Evolutionary conservation across 2,113 vertebrate species (phyloP).

Genomic region (Varanus komodoensis): DNA sequence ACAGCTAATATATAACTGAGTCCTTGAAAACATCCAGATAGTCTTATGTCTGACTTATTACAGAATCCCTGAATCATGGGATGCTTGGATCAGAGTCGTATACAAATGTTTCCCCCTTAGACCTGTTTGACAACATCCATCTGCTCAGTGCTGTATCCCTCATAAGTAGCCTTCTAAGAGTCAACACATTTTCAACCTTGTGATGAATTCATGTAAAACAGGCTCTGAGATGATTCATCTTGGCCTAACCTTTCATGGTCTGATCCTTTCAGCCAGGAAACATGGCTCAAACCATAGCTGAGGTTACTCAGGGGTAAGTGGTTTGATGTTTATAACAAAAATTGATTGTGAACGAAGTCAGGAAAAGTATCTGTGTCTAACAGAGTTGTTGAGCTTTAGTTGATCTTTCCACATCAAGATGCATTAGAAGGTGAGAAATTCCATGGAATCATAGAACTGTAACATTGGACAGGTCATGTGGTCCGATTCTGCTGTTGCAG

Average conservation of each 20-base stretch:
- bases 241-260: constrained; percentile 26
- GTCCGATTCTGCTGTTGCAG: too few relatives aligned
- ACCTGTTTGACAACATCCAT: neutral
- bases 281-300: neutral
- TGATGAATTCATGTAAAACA: constrained; percentile 26
- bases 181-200: neutral
- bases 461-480: too few relatives aligned
- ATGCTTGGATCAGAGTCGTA: neutral
- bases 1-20: constrained; percentile 16
- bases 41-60: neutral
- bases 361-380: too few relatives aligned
- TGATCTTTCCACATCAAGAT: too few relatives aligned
- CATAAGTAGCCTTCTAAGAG: constrained; percentile 49
- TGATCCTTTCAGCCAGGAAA: constrained; percentile 53
- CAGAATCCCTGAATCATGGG: too few relatives aligned
- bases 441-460: too few relatives aligned
- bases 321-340: constrained; percentile 1
- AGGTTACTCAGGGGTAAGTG: neutral
- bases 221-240: constrained; percentile 15
- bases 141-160: neutral
- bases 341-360: neutral
- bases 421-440: too few relatives aligned
- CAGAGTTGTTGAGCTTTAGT: too few relatives aligned
- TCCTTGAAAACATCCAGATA: neutral
- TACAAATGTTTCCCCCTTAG: constrained; percentile 10